Base-by-base conservation (phyloP, 2,113 vertebrate genomes). In the Otolemur garnettii region DNA sequence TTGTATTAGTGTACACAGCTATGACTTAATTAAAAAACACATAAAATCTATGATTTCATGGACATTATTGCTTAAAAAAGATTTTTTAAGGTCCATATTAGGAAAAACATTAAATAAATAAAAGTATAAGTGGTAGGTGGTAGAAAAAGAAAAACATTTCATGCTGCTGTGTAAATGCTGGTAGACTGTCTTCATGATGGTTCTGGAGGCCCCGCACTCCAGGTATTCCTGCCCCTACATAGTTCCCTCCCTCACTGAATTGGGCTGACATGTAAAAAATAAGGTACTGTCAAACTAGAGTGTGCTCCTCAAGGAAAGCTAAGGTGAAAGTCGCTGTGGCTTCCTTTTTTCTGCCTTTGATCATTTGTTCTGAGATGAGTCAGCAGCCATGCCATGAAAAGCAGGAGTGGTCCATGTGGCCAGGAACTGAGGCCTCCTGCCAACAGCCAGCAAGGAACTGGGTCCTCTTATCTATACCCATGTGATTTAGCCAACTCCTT, bases 31-130 rank as follows among this genome's bases (percentile, higher is more conserved):
- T 38, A 38, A 38, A 38, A 38, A 38, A 38, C 33, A 50, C 30
- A 89, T 33, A 42, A 62, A 68, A 81, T 69, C 19, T 19, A 53
- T 57, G 30, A 81, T 53, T 84, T 87, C 3, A 30, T 74, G 28
- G 24, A 21, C 57, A 85, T 22, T 77, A 71, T 53, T 84, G 50
- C 35, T 57, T 69, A 82, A 62, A 17, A 22, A 30, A 69, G 6
- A 38, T 8, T 55, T 87, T 53, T 59, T 57, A 14, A 84, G 87
- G 69, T 50, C 10, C 3, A 53, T 12, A 15, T 57, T 45, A 90
- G 57, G 35, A 71, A 78, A 93, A 88, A 59, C 21, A 77, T 84
- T 90, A 83, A 90, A 72, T 69, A 82, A 74, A 66, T 80, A 93
- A 84, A 12, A 19, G 22, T 42, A 0, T 30, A 78, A 72, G 17